Conservation (phyloP, 2,888 invertebrate species). For the Sinelater perroti region DNA sequence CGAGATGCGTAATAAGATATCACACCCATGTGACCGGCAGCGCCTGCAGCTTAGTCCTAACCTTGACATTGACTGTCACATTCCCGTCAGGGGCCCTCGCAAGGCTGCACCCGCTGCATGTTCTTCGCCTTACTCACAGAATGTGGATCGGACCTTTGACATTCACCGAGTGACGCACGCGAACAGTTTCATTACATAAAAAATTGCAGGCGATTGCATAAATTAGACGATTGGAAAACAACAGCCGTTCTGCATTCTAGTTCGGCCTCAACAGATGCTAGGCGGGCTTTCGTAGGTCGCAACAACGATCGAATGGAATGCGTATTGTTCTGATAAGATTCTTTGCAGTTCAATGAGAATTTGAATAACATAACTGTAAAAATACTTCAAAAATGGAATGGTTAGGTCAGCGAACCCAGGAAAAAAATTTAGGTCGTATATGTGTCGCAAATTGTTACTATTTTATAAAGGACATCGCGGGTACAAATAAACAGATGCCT, state of each 20-base stretch:
- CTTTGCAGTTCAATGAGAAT: too few relatives aligned
- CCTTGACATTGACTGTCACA: slow-evolving; percentile 54
- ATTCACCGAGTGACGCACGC: slow-evolving; percentile 21
- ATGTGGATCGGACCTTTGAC: slow-evolving; percentile 31
- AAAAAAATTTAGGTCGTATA: too few relatives aligned
- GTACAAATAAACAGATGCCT: too few relatives aligned
- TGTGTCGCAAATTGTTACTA: too few relatives aligned
- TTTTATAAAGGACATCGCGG: too few relatives aligned
- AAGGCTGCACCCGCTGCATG: slow-evolving; percentile 43
- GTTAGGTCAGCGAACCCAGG: too few relatives aligned
- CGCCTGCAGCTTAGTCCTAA: slow-evolving; percentile 47
- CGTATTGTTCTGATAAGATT: too few relatives aligned
- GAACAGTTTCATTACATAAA: slow-evolving; percentile 16
- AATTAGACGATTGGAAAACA: neutral
- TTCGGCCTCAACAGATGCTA: too few relatives aligned
- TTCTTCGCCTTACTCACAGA: slow-evolving; percentile 27
- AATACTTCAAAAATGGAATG: too few relatives aligned
- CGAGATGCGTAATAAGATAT: slow-evolving; percentile 38
- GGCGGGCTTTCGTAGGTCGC: too few relatives aligned
- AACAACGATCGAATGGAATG: too few relatives aligned
- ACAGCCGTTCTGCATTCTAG: slow-evolving; percentile 4
- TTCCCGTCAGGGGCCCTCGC: slow-evolving; percentile 51
- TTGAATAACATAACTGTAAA: too few relatives aligned
- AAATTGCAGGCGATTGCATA: neutral
- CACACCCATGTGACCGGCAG: slow-evolving; percentile 25